These are phyloP conservation scores for Metacarcinus magister DNA, from an alignment of 2,888 invertebrate species.

Conservation along the genomic window DNA sequence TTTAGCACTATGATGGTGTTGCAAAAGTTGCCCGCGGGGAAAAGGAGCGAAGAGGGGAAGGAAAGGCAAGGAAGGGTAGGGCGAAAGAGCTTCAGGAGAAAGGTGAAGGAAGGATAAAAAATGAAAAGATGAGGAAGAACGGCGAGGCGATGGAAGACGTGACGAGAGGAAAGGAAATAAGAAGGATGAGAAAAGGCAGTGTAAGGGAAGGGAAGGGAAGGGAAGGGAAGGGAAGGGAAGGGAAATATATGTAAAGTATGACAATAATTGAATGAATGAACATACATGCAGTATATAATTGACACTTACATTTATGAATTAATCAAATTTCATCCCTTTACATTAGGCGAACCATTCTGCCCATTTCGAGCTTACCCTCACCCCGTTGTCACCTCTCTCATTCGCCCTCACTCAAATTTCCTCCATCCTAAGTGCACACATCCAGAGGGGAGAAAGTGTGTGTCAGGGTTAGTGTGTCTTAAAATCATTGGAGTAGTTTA, in stretches of 20 bases:
- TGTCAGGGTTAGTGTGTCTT: too few species aligned
- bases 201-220: background rate
- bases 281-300: background rate
- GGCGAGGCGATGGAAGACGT: background rate
- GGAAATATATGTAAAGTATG: background rate
- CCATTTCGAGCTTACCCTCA: too few species aligned
- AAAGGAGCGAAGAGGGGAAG: background rate
- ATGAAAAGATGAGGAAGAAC: background rate
- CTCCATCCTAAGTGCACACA: too few species aligned
- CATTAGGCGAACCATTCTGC: too few species aligned
- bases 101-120: background rate
- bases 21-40: background rate
- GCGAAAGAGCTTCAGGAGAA: background rate
- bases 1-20: too few species aligned
- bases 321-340: too few species aligned
- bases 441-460: too few species aligned
- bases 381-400: too few species aligned
- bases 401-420: too few species aligned
- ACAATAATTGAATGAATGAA: background rate
- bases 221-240: background rate
- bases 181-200: background rate
- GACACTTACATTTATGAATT: too few species aligned
- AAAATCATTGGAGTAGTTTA: too few species aligned
- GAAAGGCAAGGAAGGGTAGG: background rate
- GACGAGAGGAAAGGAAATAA: background rate